Evolutionary conservation across 1,140 invertebrate species (phyloP).

Genomic region (Bombus ignitus): DNA sequence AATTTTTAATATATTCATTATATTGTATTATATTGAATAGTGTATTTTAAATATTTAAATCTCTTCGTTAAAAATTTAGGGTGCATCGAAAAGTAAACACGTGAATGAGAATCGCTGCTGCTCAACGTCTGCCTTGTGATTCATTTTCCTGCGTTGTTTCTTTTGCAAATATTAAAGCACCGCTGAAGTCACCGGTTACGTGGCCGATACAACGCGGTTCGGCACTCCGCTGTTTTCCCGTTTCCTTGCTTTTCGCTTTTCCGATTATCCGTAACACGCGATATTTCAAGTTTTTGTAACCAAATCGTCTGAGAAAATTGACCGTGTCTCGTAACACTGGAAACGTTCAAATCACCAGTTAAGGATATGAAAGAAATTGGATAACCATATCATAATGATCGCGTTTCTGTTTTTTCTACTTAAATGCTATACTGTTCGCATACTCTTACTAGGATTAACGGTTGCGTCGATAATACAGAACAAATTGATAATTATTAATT

Average conservation of each 20-base stretch:
- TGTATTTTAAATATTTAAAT: too few relatives aligned
- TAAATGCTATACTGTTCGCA: too few relatives aligned
- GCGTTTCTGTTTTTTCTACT: too few relatives aligned
- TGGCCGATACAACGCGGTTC: background rate
- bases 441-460: too few relatives aligned
- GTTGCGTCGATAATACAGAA: too few relatives aligned
- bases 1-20: too few relatives aligned
- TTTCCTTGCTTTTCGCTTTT: background rate
- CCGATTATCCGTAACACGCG: slow-evolving; percentile 12
- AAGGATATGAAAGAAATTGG: background rate
- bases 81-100: background rate
- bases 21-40: too few relatives aligned
- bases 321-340: background rate
- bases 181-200: slow-evolving; percentile 21
- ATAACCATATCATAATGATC: background rate
- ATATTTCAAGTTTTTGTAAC: background rate
- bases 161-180: slow-evolving; percentile 24
- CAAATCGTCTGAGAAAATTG: background rate
- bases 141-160: slow-evolving; percentile 13
- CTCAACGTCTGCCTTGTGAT: background rate
- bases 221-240: background rate
- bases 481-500: too few relatives aligned
- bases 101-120: background rate
- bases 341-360: background rate
- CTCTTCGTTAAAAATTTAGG: background rate